Conservation (phyloP, 2,113 vertebrate genomes). For the Macquaria australasica region DNA sequence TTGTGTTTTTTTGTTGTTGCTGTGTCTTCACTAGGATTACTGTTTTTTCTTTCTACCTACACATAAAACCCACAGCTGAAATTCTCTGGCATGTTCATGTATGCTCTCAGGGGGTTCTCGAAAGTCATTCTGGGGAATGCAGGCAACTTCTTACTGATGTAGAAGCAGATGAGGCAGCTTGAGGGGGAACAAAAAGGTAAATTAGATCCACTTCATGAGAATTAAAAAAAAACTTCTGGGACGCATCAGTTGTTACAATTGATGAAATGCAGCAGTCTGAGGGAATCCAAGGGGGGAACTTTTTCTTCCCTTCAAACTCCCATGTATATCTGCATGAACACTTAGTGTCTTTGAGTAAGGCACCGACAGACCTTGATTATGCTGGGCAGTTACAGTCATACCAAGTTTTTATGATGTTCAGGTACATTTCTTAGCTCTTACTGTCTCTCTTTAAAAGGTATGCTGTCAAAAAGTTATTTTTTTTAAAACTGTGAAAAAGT, state of each 20-base stretch:
- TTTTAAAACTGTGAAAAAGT: neutral
- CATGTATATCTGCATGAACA: neutral
- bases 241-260: slow-evolving; percentile 1
- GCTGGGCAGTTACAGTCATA: slow-evolving; percentile 12
- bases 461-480: neutral
- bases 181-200: slow-evolving; percentile 22
- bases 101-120: neutral
- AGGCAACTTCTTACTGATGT: neutral
- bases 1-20: neutral
- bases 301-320: neutral
- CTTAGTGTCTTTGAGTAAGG: neutral
- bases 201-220: slow-evolving; percentile 9
- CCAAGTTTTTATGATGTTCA: neutral
- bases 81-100: neutral
- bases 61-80: neutral
- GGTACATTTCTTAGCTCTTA: slow-evolving; percentile 5
- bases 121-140: slow-evolving; percentile 31
- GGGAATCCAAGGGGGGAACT: neutral
- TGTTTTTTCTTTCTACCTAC: neutral
- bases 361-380: slow-evolving; percentile 1
- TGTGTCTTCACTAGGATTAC: neutral
- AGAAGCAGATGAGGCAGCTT: neutral
- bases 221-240: neutral
- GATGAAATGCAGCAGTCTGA: neutral
- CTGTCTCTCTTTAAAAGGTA: neutral